Percentiles rank a stretch among this genome's conserved stretches.
These are phyloP conservation scores for Pangasius krempfi DNA, from an alignment of 2,797 vertebrate genomes.

Conservation along the genomic window DNA sequence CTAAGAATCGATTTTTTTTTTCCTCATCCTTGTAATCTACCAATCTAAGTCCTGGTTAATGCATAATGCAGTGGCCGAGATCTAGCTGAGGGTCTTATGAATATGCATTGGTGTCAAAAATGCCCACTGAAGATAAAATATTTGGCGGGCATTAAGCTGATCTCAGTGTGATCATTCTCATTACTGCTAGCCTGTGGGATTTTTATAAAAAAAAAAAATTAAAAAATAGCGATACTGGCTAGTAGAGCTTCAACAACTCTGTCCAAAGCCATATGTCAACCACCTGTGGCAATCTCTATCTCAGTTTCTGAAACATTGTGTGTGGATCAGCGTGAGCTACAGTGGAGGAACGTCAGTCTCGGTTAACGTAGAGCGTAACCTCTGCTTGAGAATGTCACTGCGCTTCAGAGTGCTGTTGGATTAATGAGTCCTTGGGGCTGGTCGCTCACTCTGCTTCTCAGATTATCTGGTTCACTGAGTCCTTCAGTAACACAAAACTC, in stretches of 20 bases:
- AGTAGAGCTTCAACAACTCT: constrained; percentile 15
- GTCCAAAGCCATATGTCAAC: constrained; percentile 29
- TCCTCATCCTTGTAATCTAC: neutral
- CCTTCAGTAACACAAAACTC: constrained; percentile 50
- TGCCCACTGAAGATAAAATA: neutral
- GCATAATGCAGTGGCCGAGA: neutral
- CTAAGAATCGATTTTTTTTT: neutral
- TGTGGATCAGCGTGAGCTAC: constrained; percentile 25
- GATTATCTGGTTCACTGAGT: constrained; percentile 59
- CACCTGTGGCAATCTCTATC: constrained; percentile 9
- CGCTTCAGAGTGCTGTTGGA: constrained; percentile 51
- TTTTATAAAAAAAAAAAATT: neutral
- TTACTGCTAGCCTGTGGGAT: neutral
- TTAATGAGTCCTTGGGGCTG: constrained; percentile 60
- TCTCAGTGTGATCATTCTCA: neutral
- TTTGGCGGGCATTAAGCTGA: neutral
- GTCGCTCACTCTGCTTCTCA: constrained; percentile 47
- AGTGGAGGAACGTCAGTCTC: constrained; percentile 41
- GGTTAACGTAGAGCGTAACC: constrained; percentile 40
- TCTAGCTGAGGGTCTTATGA: neutral
- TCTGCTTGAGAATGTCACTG: constrained; percentile 55
- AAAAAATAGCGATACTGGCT: neutral
- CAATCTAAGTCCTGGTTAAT: neutral
- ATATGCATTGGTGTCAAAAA: constrained; percentile 7
- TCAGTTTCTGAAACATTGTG: neutral